These are phyloP conservation scores for Therioaphis trifolii DNA, from an alignment of 2,888 invertebrate species.

Conservation along the genomic window DNA sequence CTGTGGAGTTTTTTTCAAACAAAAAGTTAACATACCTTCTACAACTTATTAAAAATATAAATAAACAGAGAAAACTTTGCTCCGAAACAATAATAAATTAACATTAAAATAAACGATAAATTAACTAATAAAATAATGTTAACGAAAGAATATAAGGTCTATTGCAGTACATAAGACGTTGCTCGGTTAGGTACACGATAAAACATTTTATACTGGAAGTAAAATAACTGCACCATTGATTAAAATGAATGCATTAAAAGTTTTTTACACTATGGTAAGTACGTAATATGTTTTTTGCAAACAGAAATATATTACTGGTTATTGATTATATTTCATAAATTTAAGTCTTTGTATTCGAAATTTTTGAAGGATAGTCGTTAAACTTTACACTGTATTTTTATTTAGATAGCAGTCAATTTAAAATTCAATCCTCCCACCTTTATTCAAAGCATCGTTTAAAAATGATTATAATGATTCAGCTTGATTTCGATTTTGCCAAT, in stretches of 20 bases:
- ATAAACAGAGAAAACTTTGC: background rate
- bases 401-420: too few species aligned
- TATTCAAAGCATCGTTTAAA: background rate
- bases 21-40: background rate
- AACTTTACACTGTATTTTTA: too few species aligned
- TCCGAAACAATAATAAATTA: background rate
- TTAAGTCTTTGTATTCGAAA: background rate
- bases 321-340: background rate
- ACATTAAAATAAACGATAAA: slow-evolving; percentile 14
- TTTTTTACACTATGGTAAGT: background rate
- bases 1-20: background rate
- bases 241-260: background rate
- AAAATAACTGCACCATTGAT: background rate
- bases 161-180: background rate
- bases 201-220: background rate
- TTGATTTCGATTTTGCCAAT: background rate
- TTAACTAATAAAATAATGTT: slow-evolving; percentile 11
- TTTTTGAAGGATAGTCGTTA: background rate
- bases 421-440: too few species aligned
- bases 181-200: background rate
- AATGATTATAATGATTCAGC: background rate
- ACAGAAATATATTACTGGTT: background rate
- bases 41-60: slow-evolving; percentile 10
- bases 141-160: background rate
- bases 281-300: background rate